These are phyloP conservation scores for Cyanocitta stelleri DNA, from an alignment of 2,113 vertebrate species.

Conservation along the genomic window DNA sequence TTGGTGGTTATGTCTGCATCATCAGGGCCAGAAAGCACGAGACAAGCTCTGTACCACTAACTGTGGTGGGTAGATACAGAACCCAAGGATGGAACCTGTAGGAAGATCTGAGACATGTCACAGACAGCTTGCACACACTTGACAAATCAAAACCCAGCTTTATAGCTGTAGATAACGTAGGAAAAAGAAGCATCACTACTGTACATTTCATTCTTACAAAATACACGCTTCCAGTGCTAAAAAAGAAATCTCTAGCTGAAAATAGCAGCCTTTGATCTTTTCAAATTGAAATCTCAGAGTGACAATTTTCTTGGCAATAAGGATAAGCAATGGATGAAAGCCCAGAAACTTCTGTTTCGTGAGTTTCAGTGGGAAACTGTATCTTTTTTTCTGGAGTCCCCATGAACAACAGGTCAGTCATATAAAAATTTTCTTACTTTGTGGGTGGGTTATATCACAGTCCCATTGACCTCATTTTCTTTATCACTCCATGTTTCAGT, in stretches of 20 bases:
- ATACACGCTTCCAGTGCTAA: background rate
- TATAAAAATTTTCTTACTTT: background rate
- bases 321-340: background rate
- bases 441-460: background rate
- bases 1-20: background rate
- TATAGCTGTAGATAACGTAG: background rate
- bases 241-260: background rate
- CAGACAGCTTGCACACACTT: background rate
- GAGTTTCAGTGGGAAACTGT: background rate
- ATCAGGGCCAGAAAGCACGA: background rate
- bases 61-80: background rate
- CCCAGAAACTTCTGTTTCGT: background rate
- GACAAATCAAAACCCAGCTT: background rate
- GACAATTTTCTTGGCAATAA: background rate
- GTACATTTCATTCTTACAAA: background rate
- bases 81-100: fast-evolving
- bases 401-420: background rate
- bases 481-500: background rate
- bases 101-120: background rate
- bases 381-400: background rate
- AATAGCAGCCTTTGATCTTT: background rate
- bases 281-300: background rate
- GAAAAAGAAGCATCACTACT: background rate
- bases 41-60: background rate
- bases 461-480: background rate